These are phyloP conservation scores for Campylomormyrus tamandua DNA, from an alignment of 2,113 vertebrate species.

Conservation along the genomic window DNA sequence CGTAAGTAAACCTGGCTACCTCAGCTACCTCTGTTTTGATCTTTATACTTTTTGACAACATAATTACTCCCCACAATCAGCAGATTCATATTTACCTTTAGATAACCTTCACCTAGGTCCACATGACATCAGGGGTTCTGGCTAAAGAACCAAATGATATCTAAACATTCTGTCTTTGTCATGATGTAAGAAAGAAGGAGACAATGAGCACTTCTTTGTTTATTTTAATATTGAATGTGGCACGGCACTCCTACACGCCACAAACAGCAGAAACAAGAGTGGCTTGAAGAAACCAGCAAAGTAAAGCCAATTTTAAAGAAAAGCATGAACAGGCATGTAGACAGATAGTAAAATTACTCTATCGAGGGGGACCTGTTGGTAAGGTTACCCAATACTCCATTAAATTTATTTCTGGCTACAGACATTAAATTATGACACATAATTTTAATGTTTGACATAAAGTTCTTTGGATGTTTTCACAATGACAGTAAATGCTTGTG, in stretches of 20 bases:
- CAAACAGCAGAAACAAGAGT: background rate
- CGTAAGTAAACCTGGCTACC: background rate
- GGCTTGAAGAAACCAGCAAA: background rate
- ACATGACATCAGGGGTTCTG: background rate
- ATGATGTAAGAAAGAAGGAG: background rate
- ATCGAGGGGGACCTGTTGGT: background rate
- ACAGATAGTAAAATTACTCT: background rate
- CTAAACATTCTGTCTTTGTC: background rate
- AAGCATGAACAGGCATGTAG: background rate
- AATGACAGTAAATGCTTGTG: background rate
- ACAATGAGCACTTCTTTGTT: background rate
- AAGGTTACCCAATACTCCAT: background rate
- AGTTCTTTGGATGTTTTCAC: background rate
- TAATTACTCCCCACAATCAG: background rate
- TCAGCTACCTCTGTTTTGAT: background rate
- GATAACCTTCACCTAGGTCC: background rate
- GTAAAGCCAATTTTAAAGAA: background rate
- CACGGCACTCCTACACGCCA: background rate
- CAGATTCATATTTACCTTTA: background rate
- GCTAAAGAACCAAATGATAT: background rate
- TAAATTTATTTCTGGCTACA: background rate
- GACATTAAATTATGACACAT: background rate
- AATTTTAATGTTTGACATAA: background rate
- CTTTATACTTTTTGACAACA: background rate
- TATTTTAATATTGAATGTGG: background rate